Conservation (phyloP, 2,888 invertebrate species). For the Ariolimax columbianus region DNA sequence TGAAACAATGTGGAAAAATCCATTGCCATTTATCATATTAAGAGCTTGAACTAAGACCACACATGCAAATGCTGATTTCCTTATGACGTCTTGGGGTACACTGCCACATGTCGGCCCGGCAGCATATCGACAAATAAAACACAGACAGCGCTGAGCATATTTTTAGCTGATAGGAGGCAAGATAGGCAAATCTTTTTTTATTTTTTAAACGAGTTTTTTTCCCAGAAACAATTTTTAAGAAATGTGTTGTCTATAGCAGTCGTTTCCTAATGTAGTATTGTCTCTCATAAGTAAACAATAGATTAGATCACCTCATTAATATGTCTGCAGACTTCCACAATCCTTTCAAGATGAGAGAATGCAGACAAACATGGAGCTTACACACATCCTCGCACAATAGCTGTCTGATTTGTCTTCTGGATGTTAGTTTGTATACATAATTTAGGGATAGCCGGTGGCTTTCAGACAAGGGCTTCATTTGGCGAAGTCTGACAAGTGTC, state of each 20-base stretch:
- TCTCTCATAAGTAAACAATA: background rate
- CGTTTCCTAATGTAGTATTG: background rate
- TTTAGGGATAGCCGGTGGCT: background rate
- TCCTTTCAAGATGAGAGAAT: background rate
- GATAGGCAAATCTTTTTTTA: no score
- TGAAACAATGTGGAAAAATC: no score
- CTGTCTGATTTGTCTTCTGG: constrained; percentile 3
- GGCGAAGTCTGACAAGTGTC: background rate
- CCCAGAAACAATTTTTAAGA: no score
- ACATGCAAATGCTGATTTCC: no score
- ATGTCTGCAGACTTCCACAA: background rate
- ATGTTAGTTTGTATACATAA: background rate
- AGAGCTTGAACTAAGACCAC: no score
- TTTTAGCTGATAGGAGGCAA: no score
- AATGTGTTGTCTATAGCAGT: background rate
- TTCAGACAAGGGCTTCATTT: background rate
- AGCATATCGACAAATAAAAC: no score
- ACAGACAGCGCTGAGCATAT: no score
- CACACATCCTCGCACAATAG: background rate
- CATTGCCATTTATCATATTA: no score
- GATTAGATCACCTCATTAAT: background rate
- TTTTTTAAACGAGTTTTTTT: no score
- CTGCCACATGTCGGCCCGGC: no score
- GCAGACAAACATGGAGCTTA: background rate
- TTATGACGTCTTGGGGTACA: no score